A percentile compares a stretch with the other conserved stretches of the same genome.
phyloP scores from a whole-genome alignment of 2,888 invertebrate species.

The Steromphala cineraria region DNA sequence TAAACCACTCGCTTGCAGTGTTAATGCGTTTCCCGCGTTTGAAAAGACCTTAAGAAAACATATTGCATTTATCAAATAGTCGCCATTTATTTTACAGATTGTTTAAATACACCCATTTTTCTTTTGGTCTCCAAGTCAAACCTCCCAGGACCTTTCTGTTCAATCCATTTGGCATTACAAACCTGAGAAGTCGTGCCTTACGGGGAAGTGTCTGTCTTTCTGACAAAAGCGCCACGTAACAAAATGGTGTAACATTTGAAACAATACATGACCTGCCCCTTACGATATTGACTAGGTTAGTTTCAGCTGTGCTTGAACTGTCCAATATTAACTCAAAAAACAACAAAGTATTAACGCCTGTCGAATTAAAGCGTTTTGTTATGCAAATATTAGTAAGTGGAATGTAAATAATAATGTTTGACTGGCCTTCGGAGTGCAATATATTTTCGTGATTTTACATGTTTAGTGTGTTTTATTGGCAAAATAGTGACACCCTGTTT shows the following conservation, averaged over 20 bases:
- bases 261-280: too few relatives aligned
- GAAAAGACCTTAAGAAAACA: constrained; percentile 1
- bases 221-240: too few relatives aligned
- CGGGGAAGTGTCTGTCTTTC: background rate
- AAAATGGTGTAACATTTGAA: too few relatives aligned
- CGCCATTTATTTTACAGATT: constrained; percentile 4
- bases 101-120: constrained; percentile 5
- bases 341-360: too few relatives aligned
- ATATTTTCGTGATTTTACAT: too few relatives aligned
- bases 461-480: background rate
- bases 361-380: too few relatives aligned
- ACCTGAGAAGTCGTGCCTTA: background rate
- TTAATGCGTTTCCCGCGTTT: background rate
- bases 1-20: background rate
- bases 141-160: background rate
- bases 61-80: constrained; percentile 17
- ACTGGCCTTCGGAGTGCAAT: too few relatives aligned
- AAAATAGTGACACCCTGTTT: background rate
- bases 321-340: too few relatives aligned
- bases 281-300: too few relatives aligned
- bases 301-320: too few relatives aligned
- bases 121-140: background rate
- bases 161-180: background rate
- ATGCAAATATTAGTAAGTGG: too few relatives aligned
- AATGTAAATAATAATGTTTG: too few relatives aligned